Base-by-base conservation (phyloP, 1,140 invertebrate genomes). In the Globodera ellingtonae region DNA sequence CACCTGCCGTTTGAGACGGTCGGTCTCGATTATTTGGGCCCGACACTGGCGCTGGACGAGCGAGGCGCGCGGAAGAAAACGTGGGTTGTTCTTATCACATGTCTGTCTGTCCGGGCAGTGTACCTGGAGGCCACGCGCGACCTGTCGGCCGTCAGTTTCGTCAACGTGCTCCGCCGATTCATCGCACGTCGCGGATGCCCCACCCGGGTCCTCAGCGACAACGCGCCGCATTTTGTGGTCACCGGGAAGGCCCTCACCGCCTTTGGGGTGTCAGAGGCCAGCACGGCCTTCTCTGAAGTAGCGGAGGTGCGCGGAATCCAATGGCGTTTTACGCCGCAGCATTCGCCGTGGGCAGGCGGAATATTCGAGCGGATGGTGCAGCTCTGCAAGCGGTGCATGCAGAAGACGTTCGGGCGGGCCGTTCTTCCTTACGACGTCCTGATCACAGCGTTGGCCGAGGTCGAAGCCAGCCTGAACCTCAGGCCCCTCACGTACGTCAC, bases 1-100 rank as follows among this genome's bases (percentile, higher is more conserved):
- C 21, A 35, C 21, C 18, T 46, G 24, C 47, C 78, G 15, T 79
- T 79, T 46, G 18, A 79, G 62, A 47, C 15, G 10, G 56, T 79
- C 52, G 78, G 78, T n/a, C 46, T 79, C 15, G 78, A 79, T n/a
- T 79, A 79, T 47, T n/a, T 79, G 6, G 78, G 78, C 13, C 78
- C 78, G 18, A 79, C 75, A 18, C 13, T 76, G 2, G 75, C 44
- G 5, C 24, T 15, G 44, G 48, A 70, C 13, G 67, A 44, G 18
- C n/a, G 6, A 73, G 65, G 21, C 9, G 10, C 72, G 15, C 18
- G 15, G 6, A 79, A 47, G 13, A 80, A 80, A 46, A 15, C 70
- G 1, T 80, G 79, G 79, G 52, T 80, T 3, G 24, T 50, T 9
- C 50, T 80, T 10, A 67, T 80, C 8, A 81, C 44, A 6, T 71